Conservation (phyloP, 1,140 invertebrate species). For the Drosophila grimshawi region DNA sequence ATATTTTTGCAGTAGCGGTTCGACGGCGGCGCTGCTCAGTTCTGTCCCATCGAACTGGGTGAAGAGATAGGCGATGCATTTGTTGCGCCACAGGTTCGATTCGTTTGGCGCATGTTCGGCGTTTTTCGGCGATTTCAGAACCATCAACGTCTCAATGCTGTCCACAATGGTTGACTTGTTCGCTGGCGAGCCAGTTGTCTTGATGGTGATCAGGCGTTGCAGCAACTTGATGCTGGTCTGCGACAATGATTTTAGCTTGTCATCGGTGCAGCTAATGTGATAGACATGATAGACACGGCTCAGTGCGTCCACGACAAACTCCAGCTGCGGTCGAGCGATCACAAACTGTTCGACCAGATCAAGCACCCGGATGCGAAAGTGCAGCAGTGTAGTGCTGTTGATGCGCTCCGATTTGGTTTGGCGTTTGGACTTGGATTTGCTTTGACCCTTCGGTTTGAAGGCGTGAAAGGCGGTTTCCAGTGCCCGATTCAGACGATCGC, state of each 20-base stretch:
- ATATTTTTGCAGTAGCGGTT: constrained; percentile 31
- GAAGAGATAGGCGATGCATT: constrained; percentile 53
- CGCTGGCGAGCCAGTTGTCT: not conserved
- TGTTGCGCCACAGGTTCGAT: constrained; percentile 37
- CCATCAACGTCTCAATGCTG: constrained; percentile 42
- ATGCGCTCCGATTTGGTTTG: constrained; percentile 65
- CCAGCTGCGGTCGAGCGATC: constrained; percentile 30
- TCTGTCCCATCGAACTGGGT: constrained; percentile 24
- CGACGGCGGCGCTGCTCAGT: constrained; percentile 21
- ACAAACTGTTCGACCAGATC: constrained; percentile 54
- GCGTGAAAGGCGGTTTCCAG: constrained; percentile 89
- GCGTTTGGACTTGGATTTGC: constrained; percentile 31
- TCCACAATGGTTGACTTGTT: constrained; percentile 34
- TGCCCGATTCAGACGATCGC: constrained; percentile 89
- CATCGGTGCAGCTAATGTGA: not conserved
- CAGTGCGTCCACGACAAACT: constrained; percentile 40
- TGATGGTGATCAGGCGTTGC: too few relatives aligned
- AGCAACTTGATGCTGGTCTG: constrained; percentile 49
- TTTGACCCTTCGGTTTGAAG: constrained; percentile 84
- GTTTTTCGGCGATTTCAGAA: constrained; percentile 2
- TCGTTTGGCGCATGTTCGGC: constrained; percentile 14
- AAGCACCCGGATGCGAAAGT: constrained; percentile 60
- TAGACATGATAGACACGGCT: constrained; percentile 38
- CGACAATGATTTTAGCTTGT: constrained; percentile 37
- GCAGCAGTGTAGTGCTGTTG: constrained; percentile 48